Base-by-base conservation (phyloP, 2,888 invertebrate genomes). In the Drosophila testacea region DNA sequence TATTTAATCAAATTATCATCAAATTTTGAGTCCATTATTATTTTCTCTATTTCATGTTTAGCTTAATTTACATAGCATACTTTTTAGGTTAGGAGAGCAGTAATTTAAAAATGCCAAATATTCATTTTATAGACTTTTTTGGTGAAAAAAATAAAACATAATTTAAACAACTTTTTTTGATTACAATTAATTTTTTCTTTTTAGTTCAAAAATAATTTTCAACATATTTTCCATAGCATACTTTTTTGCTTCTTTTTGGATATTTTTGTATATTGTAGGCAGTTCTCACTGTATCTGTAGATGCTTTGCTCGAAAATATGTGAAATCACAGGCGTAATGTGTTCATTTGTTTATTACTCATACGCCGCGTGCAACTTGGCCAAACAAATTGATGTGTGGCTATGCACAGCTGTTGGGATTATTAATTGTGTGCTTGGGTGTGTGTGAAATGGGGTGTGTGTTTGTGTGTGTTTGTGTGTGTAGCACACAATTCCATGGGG, bases 261-360 rank as follows among this genome's bases (percentile, higher is more conserved):
- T 1, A 22, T 22, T 1, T 3, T 4, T 28, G 44, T 34, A 0
- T 2, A 1, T 11, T 6, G 9, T 48, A 46, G 42, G 6, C 6
- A 38, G 22, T 38, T 36, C 10, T 5, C 30, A 65, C 7, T 32
- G 7, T 32, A 32, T 3, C 59, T 47, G 65, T 72, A 51, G 39
- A 7, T 16, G 16, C 6, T 50, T 9, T 6, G 27, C 10, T 50
- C 4, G 47, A 16, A 50, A 69, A 47, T 44, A 60, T 27, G 41
- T 10, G 39, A 68, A 71, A 68, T 83, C 67, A 51, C 38, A 46
- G 30, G 38, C 48, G 30, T 68, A 65, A 47, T 62, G 46, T 77
- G 63, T 71, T 66, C 68, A 71, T 62, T 72, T 78, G 69, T 86
- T 83, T 81, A 79, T 79, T 85, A 68, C 52, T 48, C 73, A 81